phyloP scores from a whole-genome alignment of 2,888 invertebrate genomes.

The Tachina fera region DNA sequence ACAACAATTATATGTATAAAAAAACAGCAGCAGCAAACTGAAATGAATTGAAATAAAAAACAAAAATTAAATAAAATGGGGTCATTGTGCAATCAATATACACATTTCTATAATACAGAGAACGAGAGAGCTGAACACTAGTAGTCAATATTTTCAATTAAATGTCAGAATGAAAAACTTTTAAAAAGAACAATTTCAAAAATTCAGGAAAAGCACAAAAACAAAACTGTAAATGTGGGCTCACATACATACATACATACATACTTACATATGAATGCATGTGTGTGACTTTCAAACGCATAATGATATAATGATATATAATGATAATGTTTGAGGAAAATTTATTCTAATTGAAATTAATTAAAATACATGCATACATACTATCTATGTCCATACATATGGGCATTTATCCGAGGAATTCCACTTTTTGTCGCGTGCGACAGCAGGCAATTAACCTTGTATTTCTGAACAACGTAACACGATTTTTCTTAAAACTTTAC shows the following conservation, averaged over 20 bases:
- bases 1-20: slow-evolving; percentile 18
- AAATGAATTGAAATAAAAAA: slow-evolving; percentile 50
- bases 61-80: slow-evolving; percentile 50
- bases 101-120: slow-evolving; percentile 16
- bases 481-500: too few relatives aligned
- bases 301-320: too few relatives aligned
- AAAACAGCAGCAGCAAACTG: slow-evolving; percentile 19
- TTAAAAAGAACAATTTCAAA: slow-evolving; percentile 2
- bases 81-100: slow-evolving; percentile 72
- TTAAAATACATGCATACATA: not conserved
- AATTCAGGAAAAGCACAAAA: slow-evolving; percentile 10
- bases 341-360: not conserved
- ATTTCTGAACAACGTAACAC: too few relatives aligned
- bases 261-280: not conserved
- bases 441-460: too few relatives aligned
- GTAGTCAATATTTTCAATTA: slow-evolving; percentile 58
- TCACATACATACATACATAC: too few relatives aligned
- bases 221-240: too few relatives aligned
- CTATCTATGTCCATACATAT: too few relatives aligned
- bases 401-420: too few relatives aligned
- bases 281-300: not conserved
- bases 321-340: too few relatives aligned
- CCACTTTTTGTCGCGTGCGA: too few relatives aligned
- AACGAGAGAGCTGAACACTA: not conserved
- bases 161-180: slow-evolving; percentile 41